These are phyloP conservation scores for Colistium nudipinnis DNA, from an alignment of 2,113 vertebrate species.

Conservation along the genomic window DNA sequence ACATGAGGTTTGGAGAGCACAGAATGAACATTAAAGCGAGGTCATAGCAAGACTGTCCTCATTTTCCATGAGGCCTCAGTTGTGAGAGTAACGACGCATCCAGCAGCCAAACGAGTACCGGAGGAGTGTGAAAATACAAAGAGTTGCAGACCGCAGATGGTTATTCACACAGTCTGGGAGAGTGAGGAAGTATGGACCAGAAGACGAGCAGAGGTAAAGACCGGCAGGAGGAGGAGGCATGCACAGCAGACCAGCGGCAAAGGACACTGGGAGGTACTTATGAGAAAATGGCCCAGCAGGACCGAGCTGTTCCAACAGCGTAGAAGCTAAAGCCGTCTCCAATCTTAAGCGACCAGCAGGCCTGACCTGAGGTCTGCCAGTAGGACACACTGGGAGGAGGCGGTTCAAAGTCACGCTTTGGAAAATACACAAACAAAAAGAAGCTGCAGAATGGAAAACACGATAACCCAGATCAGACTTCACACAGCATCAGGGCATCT, in stretches of 20 bases:
- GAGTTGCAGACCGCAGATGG: conserved; percentile 1
- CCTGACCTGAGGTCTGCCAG: conserved; percentile 39
- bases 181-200: neutral
- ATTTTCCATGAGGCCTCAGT: conserved; percentile 53
- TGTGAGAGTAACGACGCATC: conserved; percentile 48
- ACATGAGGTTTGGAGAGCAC: conserved; percentile 7
- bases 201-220: conserved; percentile 13
- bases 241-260: conserved; percentile 15
- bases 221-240: neutral
- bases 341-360: conserved; percentile 37
- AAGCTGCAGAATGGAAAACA: neutral
- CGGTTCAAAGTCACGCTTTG: conserved; percentile 34
- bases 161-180: conserved; percentile 20
- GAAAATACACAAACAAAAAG: conserved; percentile 5
- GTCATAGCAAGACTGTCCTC: conserved; percentile 33
- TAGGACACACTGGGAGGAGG: conserved; percentile 15
- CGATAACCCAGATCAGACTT: conserved; percentile 1
- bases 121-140: conserved; percentile 8
- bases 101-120: conserved; percentile 15
- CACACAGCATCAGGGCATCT: conserved; percentile 12
- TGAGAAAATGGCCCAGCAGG: conserved; percentile 37
- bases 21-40: neutral
- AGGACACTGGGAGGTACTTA: conserved; percentile 16
- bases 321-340: conserved; percentile 30
- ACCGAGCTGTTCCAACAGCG: conserved; percentile 25